Evolutionary conservation across 2,113 vertebrate genomes (phyloP).

Genomic region (Craseonycteris thonglongyai): DNA sequence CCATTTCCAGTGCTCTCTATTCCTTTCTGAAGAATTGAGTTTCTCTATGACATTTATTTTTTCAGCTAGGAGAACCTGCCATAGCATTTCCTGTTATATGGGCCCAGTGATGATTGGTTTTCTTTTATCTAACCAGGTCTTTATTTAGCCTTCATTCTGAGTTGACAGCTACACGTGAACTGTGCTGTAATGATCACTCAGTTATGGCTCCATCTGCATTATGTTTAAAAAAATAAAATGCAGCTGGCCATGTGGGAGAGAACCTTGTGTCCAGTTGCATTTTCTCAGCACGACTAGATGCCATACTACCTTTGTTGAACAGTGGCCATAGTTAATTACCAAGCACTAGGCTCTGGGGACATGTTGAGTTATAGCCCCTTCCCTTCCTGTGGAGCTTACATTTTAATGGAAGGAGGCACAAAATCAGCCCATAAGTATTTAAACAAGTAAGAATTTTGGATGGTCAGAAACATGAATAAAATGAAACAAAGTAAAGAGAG

Average conservation of each 20-base stretch:
- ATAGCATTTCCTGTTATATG: neutral
- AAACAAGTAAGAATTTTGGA: neutral
- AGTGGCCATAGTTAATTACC: neutral
- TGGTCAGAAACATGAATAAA: neutral
- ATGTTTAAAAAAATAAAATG: neutral
- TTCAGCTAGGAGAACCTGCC: neutral
- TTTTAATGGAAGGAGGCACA: neutral
- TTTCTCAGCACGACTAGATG: neutral
- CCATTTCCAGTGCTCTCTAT: neutral
- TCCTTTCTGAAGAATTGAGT: neutral
- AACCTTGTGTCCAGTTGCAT: neutral
- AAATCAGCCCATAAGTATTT: neutral
- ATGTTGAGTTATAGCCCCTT: neutral
- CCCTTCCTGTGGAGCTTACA: neutral
- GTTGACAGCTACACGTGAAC: neutral
- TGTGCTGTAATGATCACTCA: neutral
- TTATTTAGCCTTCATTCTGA: neutral
- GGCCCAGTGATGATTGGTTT: neutral
- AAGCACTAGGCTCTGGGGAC: neutral
- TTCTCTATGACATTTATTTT: neutral
- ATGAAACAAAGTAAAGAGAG: neutral
- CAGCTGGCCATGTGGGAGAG: neutral
- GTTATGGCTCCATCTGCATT: neutral
- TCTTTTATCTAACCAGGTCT: neutral
- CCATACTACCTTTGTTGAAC: neutral